These are phyloP conservation scores for Notoglanidium macrostoma DNA, from an alignment of 2,797 vertebrate species.

Conservation along the genomic window DNA sequence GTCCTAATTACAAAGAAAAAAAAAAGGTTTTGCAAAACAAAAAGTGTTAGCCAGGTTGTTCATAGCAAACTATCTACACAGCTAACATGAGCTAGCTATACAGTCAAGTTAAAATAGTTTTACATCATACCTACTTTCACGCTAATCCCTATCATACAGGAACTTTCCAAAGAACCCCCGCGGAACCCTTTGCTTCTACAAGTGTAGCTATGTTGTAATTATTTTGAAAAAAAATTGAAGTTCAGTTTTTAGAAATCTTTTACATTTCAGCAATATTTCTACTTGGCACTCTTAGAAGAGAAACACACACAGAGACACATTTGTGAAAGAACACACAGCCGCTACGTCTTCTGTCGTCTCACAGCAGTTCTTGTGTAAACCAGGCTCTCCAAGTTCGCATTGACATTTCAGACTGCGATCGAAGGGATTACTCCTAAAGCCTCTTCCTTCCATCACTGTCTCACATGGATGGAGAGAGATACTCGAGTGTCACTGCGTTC, in stretches of 20 bases:
- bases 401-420: slow-evolving; percentile 70
- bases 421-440: slow-evolving; percentile 74
- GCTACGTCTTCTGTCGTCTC: background rate
- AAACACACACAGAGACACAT: background rate
- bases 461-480: slow-evolving; percentile 72
- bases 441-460: slow-evolving; percentile 74
- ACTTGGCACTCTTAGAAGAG: background rate
- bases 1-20: background rate
- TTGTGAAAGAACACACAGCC: background rate
- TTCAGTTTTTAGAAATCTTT: background rate
- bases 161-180: too few species aligned
- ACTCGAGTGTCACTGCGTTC: slow-evolving; percentile 66
- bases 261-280: background rate
- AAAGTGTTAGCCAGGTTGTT: background rate
- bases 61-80: background rate
- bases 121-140: background rate
- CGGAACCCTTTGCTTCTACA: background rate
- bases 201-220: background rate
- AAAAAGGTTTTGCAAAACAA: background rate
- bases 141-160: background rate
- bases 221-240: background rate
- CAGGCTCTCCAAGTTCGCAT: slow-evolving; percentile 24
- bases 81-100: background rate
- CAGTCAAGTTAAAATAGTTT: background rate
- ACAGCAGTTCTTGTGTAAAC: background rate